Evolutionary conservation across 2,888 invertebrate species (phyloP), one percentile per base, ranked within the genome.

Genomic region (Cantharis nigra): DNA sequence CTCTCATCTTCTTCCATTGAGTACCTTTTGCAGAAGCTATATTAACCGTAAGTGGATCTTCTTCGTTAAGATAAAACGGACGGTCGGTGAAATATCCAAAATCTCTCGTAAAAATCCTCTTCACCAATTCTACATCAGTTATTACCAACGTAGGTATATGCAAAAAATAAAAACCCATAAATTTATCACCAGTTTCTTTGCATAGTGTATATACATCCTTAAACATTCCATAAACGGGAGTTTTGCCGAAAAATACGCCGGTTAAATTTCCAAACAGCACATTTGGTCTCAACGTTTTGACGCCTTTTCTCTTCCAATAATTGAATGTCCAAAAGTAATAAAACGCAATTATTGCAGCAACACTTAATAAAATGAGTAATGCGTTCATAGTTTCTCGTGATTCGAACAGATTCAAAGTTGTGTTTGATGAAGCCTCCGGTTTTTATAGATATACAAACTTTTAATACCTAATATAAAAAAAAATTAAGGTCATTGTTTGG

Each of bases 1-100:
- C 82, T 20, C 91, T 86, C 10, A 91, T 82, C 63, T 86, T 87
- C 79, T 88, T 90, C 91, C 91, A 91, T 2, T 87, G 86, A 0
- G 87, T 86, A 63, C 89, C 90, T 26, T 86, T 87, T 30, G 89
- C 76, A 3, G 86, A 87, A 71, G 89, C 80, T 9, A 89, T 76
- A 65, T 85, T 85, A 82, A 85, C 85, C 0, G 85, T 87, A 26
- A 88, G 83, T 16, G 87, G 88, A 74, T 88, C 88, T 72, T 88
- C 86, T n/a, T 85, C 85, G 2, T 88, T 85, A 1, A 87, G 86
- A 23, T 86, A 87, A 70, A 88, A 86, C 69, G 88, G 88, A 65
- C 89, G 86, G 76, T 89, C 88, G 3, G 86, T 85, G 80, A 90
- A 90, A 78, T 89, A 86, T 3, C 87, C 85, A 74, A 89, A 90